Conservation (phyloP, 2,888 invertebrate species). For the Ormyrus nitidulus region DNA sequence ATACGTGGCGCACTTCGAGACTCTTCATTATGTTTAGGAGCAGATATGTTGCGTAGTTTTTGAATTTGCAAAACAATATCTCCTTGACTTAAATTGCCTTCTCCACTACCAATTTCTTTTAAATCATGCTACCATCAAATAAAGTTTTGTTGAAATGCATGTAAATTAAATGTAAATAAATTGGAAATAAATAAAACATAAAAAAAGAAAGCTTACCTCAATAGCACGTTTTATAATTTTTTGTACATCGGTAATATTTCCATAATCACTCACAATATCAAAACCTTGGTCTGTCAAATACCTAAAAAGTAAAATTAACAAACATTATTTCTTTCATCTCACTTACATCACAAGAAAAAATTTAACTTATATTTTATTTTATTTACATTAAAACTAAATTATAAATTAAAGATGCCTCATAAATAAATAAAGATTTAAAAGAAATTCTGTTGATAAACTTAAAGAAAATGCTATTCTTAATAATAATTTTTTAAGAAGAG, state of each 20-base stretch:
- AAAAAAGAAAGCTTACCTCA: constrained; percentile 80
- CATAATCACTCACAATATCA: constrained; percentile 81
- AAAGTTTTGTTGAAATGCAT: constrained; percentile 50
- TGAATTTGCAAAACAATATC: constrained; percentile 89
- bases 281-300: constrained; percentile 84
- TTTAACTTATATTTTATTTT: background rate
- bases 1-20: constrained; percentile 88
- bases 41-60: constrained; percentile 91
- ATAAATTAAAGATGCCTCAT: too few relatives aligned
- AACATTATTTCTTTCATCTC: constrained; percentile 14
- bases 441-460: too few relatives aligned
- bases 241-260: constrained; percentile 80
- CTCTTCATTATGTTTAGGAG: constrained; percentile 93
- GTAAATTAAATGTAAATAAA: constrained; percentile 36
- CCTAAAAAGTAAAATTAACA: constrained; percentile 75
- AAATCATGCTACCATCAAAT: constrained; percentile 82
- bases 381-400: too few relatives aligned
- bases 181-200: constrained; percentile 42
- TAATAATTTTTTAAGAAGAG: too few relatives aligned
- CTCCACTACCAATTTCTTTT: constrained; percentile 85
- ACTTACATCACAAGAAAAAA: background rate
- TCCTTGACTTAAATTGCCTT: constrained; percentile 66
- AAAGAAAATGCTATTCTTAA: too few relatives aligned
- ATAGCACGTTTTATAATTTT: constrained; percentile 81
- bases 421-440: too few relatives aligned